A percentile compares a stretch with the other conserved stretches of the same genome.
phyloP scores from a whole-genome alignment of 2,797 vertebrate genomes.

The Ibycter americanus region DNA sequence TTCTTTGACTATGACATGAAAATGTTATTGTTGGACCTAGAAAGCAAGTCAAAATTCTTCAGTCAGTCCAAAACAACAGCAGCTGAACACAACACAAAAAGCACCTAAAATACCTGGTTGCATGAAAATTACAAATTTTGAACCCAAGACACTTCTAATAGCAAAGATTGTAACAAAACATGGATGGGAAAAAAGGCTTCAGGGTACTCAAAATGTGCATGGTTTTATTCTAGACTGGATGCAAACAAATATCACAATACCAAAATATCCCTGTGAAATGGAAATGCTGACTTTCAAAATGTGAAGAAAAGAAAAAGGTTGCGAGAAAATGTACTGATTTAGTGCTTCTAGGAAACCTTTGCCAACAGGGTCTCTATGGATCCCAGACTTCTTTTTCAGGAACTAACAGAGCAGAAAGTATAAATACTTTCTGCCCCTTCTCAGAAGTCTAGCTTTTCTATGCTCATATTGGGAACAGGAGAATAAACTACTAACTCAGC shows the following conservation, averaged over 20 bases:
- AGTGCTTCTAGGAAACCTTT: background rate
- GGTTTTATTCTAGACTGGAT: background rate
- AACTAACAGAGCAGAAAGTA: background rate
- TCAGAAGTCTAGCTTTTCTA: background rate
- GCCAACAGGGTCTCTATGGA: background rate
- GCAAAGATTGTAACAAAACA: background rate
- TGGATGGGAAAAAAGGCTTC: background rate
- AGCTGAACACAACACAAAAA: background rate
- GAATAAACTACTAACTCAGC: background rate
- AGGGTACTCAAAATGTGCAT: background rate
- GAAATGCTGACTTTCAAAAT: background rate
- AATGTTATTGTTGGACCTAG: accelerated
- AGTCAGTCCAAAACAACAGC: background rate
- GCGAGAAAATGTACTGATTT: background rate
- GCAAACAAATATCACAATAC: background rate
- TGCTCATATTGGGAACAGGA: background rate
- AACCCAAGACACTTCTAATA: background rate
- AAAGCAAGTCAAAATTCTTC: background rate
- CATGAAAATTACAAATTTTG: background rate
- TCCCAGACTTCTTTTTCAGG: background rate
- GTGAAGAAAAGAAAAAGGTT: background rate
- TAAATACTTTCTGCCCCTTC: background rate
- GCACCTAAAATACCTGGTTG: background rate
- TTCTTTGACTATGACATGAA: background rate
- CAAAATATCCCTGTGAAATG: background rate